Evolutionary conservation across 2,888 invertebrate genomes (phyloP).

Genomic region (Periphyllus acericola): DNA sequence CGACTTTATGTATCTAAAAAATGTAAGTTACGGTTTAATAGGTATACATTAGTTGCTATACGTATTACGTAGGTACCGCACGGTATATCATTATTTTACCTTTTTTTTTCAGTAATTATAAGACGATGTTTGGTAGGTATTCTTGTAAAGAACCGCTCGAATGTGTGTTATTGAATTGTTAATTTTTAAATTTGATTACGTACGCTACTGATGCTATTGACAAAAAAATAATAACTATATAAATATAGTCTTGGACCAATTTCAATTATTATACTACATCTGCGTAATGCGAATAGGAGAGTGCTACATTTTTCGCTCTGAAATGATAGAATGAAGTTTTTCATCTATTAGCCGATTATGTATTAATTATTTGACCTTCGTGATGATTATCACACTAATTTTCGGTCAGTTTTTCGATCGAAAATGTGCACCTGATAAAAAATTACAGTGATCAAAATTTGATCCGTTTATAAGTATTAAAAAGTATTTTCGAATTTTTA

Average conservation of each 20-base stretch:
- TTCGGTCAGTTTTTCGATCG: too few relatives aligned
- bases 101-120: constrained; percentile 25
- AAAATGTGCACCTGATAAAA: too few relatives aligned
- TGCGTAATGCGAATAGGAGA: neutral
- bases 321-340: neutral
- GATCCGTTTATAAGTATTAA: too few relatives aligned
- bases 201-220: constrained; percentile 10
- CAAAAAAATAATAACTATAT: neutral
- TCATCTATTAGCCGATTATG: too few relatives aligned
- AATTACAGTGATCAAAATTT: too few relatives aligned
- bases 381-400: too few relatives aligned
- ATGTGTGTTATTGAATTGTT: constrained; percentile 43
- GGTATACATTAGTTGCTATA: too few relatives aligned
- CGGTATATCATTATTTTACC: constrained; percentile 40
- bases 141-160: too few relatives aligned
- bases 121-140: constrained; percentile 19
- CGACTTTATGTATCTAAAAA: constrained; percentile 5
- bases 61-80: neutral
- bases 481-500: too few relatives aligned
- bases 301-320: neutral
- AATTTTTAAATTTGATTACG: constrained; percentile 2
- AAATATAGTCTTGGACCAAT: neutral
- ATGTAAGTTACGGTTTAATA: neutral
- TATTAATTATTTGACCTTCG: too few relatives aligned
- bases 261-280: neutral